Evolutionary conservation across 2,797 vertebrate genomes (phyloP).

Genomic region (Cirrhinus mrigala): DNA sequence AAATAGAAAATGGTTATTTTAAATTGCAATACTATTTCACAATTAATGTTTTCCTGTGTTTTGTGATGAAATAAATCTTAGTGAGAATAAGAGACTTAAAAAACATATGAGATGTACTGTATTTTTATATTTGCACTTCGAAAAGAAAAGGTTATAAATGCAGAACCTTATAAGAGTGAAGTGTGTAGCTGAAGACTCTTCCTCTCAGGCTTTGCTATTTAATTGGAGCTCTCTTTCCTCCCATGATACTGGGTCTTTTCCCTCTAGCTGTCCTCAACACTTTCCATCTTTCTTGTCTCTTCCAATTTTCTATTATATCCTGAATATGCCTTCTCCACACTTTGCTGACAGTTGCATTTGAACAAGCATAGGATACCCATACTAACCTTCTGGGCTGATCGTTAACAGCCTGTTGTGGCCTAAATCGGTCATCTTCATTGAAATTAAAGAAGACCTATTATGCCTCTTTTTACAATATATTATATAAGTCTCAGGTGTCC

Average conservation of each 20-base stretch:
- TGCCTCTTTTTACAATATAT: too few species aligned
- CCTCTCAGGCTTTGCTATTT: constrained; percentile 29
- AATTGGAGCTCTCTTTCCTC: constrained; percentile 37
- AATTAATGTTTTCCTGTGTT: not conserved
- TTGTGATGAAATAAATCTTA: not conserved
- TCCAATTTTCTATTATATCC: constrained; percentile 13
- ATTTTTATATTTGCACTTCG: not conserved
- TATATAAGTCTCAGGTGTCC: too few species aligned
- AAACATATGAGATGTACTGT: not conserved
- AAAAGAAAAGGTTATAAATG: not conserved
- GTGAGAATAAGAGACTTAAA: not conserved
- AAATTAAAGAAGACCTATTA: not conserved
- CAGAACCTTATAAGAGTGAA: constrained; percentile 3
- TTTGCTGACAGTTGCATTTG: not conserved
- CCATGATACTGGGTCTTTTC: not conserved
- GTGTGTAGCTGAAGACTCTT: constrained; percentile 35
- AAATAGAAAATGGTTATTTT: not conserved
- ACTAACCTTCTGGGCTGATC: not conserved
- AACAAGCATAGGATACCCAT: not conserved
- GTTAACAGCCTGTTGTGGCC: not conserved
- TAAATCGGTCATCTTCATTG: not conserved
- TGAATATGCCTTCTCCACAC: constrained; percentile 15
- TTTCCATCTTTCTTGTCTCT: constrained; percentile 38
- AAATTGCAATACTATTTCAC: not conserved
- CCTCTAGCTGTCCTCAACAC: constrained; percentile 8